Conservation (phyloP, 2,797 vertebrate genomes). For the Propithecus deckenii region DNA sequence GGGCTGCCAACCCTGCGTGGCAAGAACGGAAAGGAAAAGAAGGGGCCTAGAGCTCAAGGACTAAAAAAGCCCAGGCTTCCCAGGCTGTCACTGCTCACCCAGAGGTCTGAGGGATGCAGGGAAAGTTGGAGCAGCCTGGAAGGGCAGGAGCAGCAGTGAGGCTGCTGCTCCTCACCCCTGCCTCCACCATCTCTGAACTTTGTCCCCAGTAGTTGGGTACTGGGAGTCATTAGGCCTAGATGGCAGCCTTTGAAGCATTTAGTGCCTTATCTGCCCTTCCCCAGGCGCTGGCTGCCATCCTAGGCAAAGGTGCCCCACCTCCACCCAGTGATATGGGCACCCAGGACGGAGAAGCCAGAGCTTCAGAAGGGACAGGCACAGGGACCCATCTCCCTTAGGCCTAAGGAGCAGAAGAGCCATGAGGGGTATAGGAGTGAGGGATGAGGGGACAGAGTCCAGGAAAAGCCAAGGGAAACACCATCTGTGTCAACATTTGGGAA, state of each 20-base stretch:
- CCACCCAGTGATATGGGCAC: background rate
- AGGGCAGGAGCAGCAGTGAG: background rate
- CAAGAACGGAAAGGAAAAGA: background rate
- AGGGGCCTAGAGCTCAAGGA: background rate
- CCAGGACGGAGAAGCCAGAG: background rate
- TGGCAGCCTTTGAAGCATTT: slow-evolving; percentile 27
- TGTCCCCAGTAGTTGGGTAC: slow-evolving; percentile 54
- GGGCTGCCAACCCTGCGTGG: background rate
- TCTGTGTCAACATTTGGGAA: slow-evolving; percentile 30
- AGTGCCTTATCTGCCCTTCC: slow-evolving; percentile 44
- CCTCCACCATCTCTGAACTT: slow-evolving; percentile 63
- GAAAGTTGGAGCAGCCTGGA: background rate
- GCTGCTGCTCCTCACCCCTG: background rate
- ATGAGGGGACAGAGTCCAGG: background rate
- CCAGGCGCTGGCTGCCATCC: slow-evolving; percentile 9
- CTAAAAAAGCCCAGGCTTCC: background rate
- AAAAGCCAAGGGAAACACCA: background rate
- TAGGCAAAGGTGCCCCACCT: slow-evolving; percentile 12
- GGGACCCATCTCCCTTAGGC: background rate
- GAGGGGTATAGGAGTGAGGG: background rate
- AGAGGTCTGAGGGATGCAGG: background rate
- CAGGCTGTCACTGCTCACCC: background rate
- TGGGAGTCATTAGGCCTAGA: slow-evolving; percentile 29
- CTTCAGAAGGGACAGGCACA: background rate
- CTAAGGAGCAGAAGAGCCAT: background rate